These are phyloP conservation scores for Lottia scabra DNA, from an alignment of 2,888 invertebrate species.

Conservation along the genomic window DNA sequence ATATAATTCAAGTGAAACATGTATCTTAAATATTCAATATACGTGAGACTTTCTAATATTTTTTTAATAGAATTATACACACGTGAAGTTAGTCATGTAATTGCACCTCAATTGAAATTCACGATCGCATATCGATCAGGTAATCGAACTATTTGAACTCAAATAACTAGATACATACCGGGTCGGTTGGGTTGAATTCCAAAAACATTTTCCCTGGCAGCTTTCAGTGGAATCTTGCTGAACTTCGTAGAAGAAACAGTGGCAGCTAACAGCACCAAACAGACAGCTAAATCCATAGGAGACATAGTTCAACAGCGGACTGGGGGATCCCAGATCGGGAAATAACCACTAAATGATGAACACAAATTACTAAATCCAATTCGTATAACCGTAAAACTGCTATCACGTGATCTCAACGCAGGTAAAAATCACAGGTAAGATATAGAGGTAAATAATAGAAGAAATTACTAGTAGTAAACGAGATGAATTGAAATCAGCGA, in stretches of 20 bases:
- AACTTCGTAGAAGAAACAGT: neutral
- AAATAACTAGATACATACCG: neutral
- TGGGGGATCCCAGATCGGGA: too few species aligned
- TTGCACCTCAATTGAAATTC: too few species aligned
- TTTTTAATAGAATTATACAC: too few species aligned
- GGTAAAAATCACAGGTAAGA: too few species aligned
- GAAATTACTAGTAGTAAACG: neutral
- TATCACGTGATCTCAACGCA: neutral
- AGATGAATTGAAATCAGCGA: neutral
- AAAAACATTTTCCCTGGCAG: neutral
- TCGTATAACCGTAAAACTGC: neutral
- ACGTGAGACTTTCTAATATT: too few species aligned
- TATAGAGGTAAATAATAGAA: neutral
- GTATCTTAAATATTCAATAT: too few species aligned
- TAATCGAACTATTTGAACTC: neutral
- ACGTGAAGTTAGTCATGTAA: too few species aligned
- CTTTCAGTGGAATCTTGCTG: neutral
- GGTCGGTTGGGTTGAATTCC: neutral
- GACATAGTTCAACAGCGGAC: neutral
- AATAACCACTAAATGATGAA: too few species aligned
- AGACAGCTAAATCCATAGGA: slow-evolving; percentile 1
- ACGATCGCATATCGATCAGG: too few species aligned
- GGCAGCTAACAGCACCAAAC: neutral
- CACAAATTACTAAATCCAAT: too few species aligned
- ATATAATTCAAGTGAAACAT: too few species aligned